Evolutionary conservation across 2,113 vertebrate genomes (phyloP), one percentile per base, ranked within the genome.

Genomic region (Chaenogobius annularis): DNA sequence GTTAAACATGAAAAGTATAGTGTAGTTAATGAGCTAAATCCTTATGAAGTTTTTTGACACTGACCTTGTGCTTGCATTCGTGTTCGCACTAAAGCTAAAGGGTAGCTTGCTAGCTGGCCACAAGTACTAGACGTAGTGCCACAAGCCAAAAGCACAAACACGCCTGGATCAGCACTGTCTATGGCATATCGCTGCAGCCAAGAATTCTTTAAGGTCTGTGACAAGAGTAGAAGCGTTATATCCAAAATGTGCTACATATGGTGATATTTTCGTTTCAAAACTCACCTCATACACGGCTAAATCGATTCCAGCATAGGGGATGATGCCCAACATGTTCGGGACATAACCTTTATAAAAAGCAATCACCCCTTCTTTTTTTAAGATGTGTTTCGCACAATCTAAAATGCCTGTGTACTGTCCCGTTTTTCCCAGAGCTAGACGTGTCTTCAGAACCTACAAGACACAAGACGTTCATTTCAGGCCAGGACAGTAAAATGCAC

Each of bases 11-110:
- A 37, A 65, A 43, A 5, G 20, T 7, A 66, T 20, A 17, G 26
- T 35, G 5, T 40, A 3, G 37, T 40, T 40, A 31, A 2, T 40
- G 8, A 40, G 37, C 0, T 15, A 14, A 31, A 31, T 13, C 1
- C 13, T 35, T 17, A 59, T 31, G 26, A n/a, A 61, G 26, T 17
- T 26, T 7, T 31, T 20, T 14, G 56, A 1, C 15, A 52, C 94
- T 92, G 73, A 98, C 97, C 97, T 95, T 98, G 96, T 3, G 95
- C 97, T 86, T 99, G 97, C 97, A 99, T 99, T 17, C 97, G 95
- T 15, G 97, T 99, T 86, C 97, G 92, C 78, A 99, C 95, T 0
- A 99, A 92, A 14, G 97, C 97, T 23, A 99, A 92, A 0, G 97
- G 97, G 87, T 99, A 99, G 86, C 96, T 98, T 74, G 97, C 93